phyloP scores from a whole-genome alignment of 2,113 vertebrate species.

The Geococcyx californianus region DNA sequence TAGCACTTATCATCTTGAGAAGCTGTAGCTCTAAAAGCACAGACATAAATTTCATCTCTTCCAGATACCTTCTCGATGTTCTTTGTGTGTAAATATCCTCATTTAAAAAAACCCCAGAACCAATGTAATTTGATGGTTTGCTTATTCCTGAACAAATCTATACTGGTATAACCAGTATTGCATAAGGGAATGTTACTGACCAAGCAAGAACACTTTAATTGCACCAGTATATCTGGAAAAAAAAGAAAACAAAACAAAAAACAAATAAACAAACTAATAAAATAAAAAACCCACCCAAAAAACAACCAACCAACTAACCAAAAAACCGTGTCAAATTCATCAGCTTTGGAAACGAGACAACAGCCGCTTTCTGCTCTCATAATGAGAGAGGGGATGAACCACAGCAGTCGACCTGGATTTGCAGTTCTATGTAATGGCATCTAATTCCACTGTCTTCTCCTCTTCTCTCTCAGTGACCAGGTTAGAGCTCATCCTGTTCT shows the following conservation, averaged over 20 bases:
- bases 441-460: not conserved
- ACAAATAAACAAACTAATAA: too few species aligned
- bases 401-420: not conserved
- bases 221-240: not conserved
- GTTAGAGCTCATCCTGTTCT: not conserved
- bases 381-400: not conserved
- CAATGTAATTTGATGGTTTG: not conserved
- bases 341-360: not conserved
- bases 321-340: not conserved
- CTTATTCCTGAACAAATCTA: not conserved
- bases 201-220: not conserved
- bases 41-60: not conserved
- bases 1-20: not conserved
- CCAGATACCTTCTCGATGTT: not conserved
- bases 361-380: not conserved
- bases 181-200: not conserved
- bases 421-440: not conserved
- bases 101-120: too few species aligned
- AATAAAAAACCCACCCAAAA: too few species aligned
- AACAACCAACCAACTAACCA: not conserved
- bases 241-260: not conserved
- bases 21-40: not conserved
- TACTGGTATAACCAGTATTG: not conserved
- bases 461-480: not conserved
- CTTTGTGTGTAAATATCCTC: not conserved